These are phyloP conservation scores for Bradypodion ventrale DNA, from an alignment of 2,797 vertebrate species.

Conservation along the genomic window DNA sequence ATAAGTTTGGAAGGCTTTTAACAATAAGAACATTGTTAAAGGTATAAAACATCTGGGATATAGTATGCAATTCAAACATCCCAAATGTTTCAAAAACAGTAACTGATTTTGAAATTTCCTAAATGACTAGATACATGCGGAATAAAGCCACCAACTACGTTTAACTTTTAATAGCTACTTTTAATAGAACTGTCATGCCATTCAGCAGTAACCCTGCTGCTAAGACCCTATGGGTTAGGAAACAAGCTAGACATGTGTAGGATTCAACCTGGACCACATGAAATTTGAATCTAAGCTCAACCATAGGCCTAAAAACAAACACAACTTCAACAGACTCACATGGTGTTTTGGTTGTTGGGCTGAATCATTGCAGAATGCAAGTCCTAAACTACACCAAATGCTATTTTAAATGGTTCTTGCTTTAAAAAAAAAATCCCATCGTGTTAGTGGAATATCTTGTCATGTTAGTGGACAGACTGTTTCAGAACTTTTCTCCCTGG, in stretches of 20 bases:
- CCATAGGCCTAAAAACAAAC: not conserved
- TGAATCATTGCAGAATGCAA: not conserved
- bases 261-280: not conserved
- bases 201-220: not conserved
- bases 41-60: constrained; percentile 17
- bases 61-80: not conserved
- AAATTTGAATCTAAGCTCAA: not conserved
- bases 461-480: no score
- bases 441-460: not conserved
- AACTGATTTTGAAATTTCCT: not conserved
- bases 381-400: not conserved
- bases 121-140: not conserved
- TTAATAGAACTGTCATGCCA: not conserved
- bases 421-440: not conserved
- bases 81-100: not conserved
- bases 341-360: not conserved
- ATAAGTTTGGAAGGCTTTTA: rapidly evolving
- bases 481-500: not conserved
- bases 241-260: rapidly evolving
- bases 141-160: not conserved
- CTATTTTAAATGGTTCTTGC: not conserved
- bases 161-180: not conserved
- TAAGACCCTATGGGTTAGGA: rapidly evolving
- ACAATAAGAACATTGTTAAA: not conserved
- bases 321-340: not conserved